These are phyloP conservation scores for Cardiocondyla obscurior DNA, from an alignment of 1,140 invertebrate genomes.

Conservation along the genomic window DNA sequence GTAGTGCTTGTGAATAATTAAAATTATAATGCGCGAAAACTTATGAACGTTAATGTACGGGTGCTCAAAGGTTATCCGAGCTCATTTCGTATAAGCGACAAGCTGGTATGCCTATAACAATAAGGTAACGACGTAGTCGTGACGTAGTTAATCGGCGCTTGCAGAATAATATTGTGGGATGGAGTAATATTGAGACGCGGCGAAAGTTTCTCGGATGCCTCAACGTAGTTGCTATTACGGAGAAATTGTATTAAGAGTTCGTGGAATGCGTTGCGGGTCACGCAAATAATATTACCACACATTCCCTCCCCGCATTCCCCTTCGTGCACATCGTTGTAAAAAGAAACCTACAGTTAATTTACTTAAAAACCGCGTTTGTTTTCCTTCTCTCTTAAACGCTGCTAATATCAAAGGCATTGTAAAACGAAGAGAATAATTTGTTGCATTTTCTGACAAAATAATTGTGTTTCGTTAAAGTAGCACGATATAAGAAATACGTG, in stretches of 20 bases:
- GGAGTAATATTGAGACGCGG: conserved; percentile 37
- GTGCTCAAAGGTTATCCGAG: conserved; percentile 36
- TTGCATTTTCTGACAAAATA: background rate
- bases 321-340: background rate
- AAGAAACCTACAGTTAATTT: background rate
- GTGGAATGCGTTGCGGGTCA: background rate
- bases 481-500: background rate
- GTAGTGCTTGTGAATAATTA: background rate
- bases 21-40: conserved; percentile 12
- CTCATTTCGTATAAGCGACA: conserved; percentile 37
- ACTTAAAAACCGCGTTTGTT: background rate
- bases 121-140: conserved; percentile 37
- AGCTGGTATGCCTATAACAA: conserved; percentile 26
- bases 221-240: background rate
- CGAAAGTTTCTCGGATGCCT: background rate
- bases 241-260: conserved; percentile 16
- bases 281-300: background rate
- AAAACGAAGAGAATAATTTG: background rate
- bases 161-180: conserved; percentile 30
- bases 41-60: conserved; percentile 20
- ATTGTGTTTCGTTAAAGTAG: background rate
- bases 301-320: conserved; percentile 2
- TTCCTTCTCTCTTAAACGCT: background rate
- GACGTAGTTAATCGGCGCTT: conserved; percentile 39
- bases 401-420: background rate